These are phyloP conservation scores for Catostomus latipinnis DNA, from an alignment of 2,797 vertebrate genomes.

Conservation along the genomic window DNA sequence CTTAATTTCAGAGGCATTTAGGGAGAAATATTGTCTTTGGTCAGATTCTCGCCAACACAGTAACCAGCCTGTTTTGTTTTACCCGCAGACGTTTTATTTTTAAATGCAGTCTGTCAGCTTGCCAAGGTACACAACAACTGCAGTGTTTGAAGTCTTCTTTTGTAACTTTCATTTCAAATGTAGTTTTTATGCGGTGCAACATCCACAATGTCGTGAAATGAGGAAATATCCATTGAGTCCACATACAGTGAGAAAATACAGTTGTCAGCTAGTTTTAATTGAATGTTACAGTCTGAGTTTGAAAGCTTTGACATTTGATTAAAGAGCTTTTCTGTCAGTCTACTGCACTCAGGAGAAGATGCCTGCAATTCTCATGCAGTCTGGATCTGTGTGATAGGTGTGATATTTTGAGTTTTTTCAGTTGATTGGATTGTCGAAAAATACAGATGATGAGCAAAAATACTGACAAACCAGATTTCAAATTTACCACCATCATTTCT, in stretches of 20 bases:
- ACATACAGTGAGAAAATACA: constrained; percentile 15
- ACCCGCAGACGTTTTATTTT: no score
- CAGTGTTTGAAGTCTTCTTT: constrained; percentile 64
- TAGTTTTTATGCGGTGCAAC: constrained; percentile 14
- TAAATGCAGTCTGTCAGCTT: no score
- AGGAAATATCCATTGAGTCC: constrained; percentile 8
- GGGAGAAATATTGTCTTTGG: neutral
- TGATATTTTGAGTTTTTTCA: constrained; percentile 63
- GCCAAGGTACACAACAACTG: constrained; percentile 31
- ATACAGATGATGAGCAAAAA: constrained; percentile 29
- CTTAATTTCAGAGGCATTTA: neutral
- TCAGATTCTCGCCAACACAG: neutral
- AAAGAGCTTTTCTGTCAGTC: constrained; percentile 79
- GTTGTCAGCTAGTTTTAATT: constrained; percentile 59
- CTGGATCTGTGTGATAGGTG: constrained; percentile 63
- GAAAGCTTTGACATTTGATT: constrained; percentile 81
- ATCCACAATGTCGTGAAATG: constrained; percentile 61
- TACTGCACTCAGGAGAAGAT: constrained; percentile 52
- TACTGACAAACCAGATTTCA: neutral
- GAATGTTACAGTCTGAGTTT: constrained; percentile 70
- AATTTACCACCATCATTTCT: neutral
- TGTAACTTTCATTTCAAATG: constrained; percentile 62
- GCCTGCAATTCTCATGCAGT: constrained; percentile 58
- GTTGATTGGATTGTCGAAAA: constrained; percentile 54
- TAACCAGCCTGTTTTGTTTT: no score